Evolutionary conservation across 2,113 vertebrate genomes (phyloP), one percentile per base, ranked within the genome.

Genomic region (Tachuris rubrigastra): DNA sequence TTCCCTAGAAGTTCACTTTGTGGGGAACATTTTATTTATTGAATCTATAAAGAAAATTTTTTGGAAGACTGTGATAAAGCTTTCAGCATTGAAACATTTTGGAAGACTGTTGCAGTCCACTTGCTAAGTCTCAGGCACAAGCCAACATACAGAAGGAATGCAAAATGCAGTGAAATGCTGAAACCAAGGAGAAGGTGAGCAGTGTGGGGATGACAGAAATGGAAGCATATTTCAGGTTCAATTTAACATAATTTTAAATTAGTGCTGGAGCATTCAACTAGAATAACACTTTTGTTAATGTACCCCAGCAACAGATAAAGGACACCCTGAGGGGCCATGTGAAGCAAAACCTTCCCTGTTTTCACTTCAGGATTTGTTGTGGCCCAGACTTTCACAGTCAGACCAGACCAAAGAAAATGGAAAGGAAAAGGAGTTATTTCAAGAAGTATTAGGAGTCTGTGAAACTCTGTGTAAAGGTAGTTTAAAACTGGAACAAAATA

Each of bases 221-320:
- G 22, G 59, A 87, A 93, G 56, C 8, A 14, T 73, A 75, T 76
- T 80, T 77, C 52, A 89, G 22, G 52, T 94, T 78, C 83, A 75
- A 44, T 86, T 79, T 85, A 88, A 83, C 37, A 68, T 68, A 55
- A 89, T 89, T 95, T 94, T 62, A 91, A 89, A 81, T 92, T 63
- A 93, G 27, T 84, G 28, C 27, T 77, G 65, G 22, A 46, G 52
- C 37, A 66, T 75, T 96, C 53, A 82, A 81, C 30, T 52, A 88
- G 88, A 92, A 85, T 49, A 76, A 89, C 1, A 2, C 75, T 94
- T 92, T 84, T 77, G 55, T 88, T 79, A 73, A 31, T 39, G 65
- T 81, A 84, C 30, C 78, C 39, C 74, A 71, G 58, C 2, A 7
- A 33, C 50, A 92, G 68, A 55, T 30, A 63, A 47, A 47, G 28